phyloP scores from a whole-genome alignment of 2,888 invertebrate genomes.

The Plusia festucae region DNA sequence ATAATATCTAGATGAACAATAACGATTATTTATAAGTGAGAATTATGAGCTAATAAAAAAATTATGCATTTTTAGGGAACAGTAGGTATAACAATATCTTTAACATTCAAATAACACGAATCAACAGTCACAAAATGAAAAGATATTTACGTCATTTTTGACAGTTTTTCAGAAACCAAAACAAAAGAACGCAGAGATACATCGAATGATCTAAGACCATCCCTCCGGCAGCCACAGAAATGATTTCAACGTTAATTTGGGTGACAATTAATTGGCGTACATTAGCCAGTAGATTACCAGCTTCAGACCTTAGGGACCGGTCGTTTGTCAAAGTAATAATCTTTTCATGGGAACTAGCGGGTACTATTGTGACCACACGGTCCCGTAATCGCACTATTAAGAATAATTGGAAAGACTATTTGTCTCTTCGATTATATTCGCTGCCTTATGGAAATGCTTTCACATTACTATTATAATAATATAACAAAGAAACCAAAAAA shows the following conservation, averaged over 20 bases:
- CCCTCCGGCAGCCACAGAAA: constrained; percentile 53
- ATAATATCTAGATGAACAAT: too few relatives aligned
- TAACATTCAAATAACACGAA: too few relatives aligned
- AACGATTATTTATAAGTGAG: too few relatives aligned
- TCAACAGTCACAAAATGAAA: background rate
- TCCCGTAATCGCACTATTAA: constrained; percentile 69
- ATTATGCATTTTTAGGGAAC: too few relatives aligned
- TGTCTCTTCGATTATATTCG: constrained; percentile 46
- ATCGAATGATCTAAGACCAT: constrained; percentile 36
- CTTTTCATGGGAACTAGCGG: constrained; percentile 71
- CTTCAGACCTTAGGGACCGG: constrained; percentile 67
- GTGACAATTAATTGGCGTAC: constrained; percentile 77
- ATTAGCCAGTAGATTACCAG: constrained; percentile 78
- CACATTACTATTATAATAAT: background rate
- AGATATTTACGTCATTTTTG: background rate
- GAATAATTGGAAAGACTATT: constrained; percentile 57
- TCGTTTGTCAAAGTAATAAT: constrained; percentile 83
- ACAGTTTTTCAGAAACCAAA: constrained; percentile 26
- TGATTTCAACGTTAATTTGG: constrained; percentile 66
- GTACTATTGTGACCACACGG: constrained; percentile 68
- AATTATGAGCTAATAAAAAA: too few relatives aligned
- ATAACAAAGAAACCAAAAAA: too few relatives aligned
- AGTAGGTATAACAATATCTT: too few relatives aligned
- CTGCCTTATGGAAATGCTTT: constrained; percentile 19
- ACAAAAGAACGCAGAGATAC: constrained; percentile 38